phyloP scores from a whole-genome alignment of 2,888 invertebrate genomes.

The Polydrusus tereticollis region DNA sequence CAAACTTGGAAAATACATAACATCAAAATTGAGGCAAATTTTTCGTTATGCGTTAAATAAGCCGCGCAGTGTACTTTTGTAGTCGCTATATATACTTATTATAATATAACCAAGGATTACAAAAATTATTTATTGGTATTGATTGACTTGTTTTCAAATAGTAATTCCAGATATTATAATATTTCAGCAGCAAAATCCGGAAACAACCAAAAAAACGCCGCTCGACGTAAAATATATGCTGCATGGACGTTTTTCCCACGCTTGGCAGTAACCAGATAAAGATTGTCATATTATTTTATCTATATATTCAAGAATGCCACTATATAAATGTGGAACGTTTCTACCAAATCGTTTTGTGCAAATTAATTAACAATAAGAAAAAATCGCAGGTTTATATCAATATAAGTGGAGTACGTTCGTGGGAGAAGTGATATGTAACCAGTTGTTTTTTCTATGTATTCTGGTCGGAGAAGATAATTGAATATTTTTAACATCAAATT shows the following conservation, averaged over 20 bases:
- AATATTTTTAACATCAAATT: neutral
- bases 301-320: slow-evolving; percentile 31
- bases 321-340: slow-evolving; percentile 15
- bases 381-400: neutral
- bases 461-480: too few species aligned
- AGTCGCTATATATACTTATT: too few species aligned
- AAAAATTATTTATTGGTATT: too few species aligned
- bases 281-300: slow-evolving; percentile 25
- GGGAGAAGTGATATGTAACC: neutral
- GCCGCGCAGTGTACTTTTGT: too few species aligned
- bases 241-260: slow-evolving; percentile 26
- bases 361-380: neutral
- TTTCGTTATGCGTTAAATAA: too few species aligned
- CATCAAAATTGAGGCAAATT: too few species aligned
- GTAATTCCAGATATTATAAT: neutral
- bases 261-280: slow-evolving; percentile 2
- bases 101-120: too few species aligned
- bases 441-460: neutral
- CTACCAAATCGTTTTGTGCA: neutral
- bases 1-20: too few species aligned
- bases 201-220: slow-evolving; percentile 14
- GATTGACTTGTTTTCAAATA: too few species aligned
- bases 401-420: neutral
- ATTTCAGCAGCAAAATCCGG: neutral
- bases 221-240: neutral